phyloP scores from a whole-genome alignment of 2,888 invertebrate species.

The Tineola bisselliella region DNA sequence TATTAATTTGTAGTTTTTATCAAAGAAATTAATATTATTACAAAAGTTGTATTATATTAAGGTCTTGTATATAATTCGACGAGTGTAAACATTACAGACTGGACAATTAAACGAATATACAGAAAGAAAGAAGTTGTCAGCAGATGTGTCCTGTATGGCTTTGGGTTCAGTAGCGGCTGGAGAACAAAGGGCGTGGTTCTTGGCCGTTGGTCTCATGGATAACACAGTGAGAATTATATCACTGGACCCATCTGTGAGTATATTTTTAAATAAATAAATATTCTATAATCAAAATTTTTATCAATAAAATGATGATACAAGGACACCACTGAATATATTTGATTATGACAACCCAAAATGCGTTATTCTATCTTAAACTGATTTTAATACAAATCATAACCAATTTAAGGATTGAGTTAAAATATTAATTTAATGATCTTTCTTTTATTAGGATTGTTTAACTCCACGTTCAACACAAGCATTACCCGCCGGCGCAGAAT shows the following conservation, averaged over 20 bases:
- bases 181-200: slow-evolving; percentile 93
- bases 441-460: slow-evolving; percentile 80
- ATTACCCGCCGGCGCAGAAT: slow-evolving; percentile 94
- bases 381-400: slow-evolving; percentile 17
- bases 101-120: slow-evolving; percentile 99
- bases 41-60: too few relatives aligned
- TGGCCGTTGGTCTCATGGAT: slow-evolving; percentile 95
- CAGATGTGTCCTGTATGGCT: slow-evolving; percentile 98
- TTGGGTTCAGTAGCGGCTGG: slow-evolving; percentile 94
- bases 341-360: slow-evolving; percentile 63
- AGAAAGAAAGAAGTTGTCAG: slow-evolving; percentile 94
- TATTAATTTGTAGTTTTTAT: too few relatives aligned
- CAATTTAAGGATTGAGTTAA: background rate
- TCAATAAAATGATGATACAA: slow-evolving; percentile 54
- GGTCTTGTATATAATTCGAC: too few relatives aligned
- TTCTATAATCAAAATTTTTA: too few relatives aligned
- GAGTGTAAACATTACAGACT: slow-evolving; percentile 71
- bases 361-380: slow-evolving; percentile 59
- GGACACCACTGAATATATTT: slow-evolving; percentile 62
- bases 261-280: too few relatives aligned
- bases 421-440: background rate
- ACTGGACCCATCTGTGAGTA: slow-evolving; percentile 85
- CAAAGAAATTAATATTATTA: too few relatives aligned
- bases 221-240: slow-evolving; percentile 98
- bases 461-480: slow-evolving; percentile 97